Percentiles rank a stretch among this genome's conserved stretches.
These are phyloP conservation scores for Drosophila subsilvestris DNA, from an alignment of 2,888 invertebrate genomes.

Conservation along the genomic window DNA sequence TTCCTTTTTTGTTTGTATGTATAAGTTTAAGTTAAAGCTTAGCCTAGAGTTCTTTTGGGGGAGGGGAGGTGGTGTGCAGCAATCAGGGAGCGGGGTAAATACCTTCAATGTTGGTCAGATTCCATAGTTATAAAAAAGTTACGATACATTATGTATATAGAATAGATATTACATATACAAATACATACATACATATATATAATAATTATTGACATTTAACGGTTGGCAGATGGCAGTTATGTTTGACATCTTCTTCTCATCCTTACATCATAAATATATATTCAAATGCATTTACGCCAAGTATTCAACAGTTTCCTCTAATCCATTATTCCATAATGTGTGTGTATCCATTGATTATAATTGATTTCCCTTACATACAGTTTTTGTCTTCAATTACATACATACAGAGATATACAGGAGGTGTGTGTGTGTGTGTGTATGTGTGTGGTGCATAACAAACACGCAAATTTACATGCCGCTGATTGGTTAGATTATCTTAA, in stretches of 20 bases:
- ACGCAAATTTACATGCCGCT: constrained; percentile 35
- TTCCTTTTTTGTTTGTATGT: constrained; percentile 2
- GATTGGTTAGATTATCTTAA: constrained; percentile 10
- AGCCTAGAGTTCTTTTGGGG: constrained; percentile 26
- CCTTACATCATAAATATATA: constrained; percentile 35
- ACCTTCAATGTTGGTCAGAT: constrained; percentile 34
- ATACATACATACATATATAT: constrained; percentile 32
- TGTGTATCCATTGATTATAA: constrained; percentile 25
- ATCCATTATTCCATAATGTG: constrained; percentile 22
- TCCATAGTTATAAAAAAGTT: constrained; percentile 17
- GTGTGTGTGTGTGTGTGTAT: not conserved
- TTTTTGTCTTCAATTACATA: constrained; percentile 46
- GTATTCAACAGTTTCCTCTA: constrained; percentile 34
- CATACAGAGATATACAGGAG: constrained; percentile 52
- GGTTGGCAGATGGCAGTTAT: constrained; percentile 61
- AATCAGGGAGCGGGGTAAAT: constrained; percentile 14
- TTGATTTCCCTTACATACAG: constrained; percentile 49
- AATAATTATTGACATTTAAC: constrained; percentile 67
- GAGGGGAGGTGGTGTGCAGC: constrained; percentile 20
- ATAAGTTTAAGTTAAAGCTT: constrained; percentile 14
- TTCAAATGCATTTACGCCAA: constrained; percentile 23
- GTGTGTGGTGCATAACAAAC: constrained; percentile 45
- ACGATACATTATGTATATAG: constrained; percentile 21
- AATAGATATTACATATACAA: constrained; percentile 41
- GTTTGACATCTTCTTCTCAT: constrained; percentile 35